phyloP scores from a whole-genome alignment of 2,888 invertebrate species.

The Chrysolina haemoptera region DNA sequence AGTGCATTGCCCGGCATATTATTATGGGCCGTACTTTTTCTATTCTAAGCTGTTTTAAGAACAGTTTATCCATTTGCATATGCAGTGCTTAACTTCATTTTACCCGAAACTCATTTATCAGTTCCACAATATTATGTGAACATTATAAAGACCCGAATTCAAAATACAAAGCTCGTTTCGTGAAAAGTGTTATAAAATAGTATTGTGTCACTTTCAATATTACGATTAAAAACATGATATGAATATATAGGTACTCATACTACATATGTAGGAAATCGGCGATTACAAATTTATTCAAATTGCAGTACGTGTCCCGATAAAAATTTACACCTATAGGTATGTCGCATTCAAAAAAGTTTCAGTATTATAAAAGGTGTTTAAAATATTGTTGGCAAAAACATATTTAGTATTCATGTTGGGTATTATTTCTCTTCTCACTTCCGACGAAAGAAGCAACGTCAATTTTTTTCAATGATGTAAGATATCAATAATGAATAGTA shows the following conservation, averaged over 20 bases:
- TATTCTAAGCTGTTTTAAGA: too few relatives aligned
- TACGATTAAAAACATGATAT: constrained; percentile 50
- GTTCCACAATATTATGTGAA: background rate
- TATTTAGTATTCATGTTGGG: constrained; percentile 21
- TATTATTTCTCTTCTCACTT: constrained; percentile 24
- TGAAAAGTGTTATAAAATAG: constrained; percentile 41
- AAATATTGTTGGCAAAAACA: constrained; percentile 22
- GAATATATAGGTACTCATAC: constrained; percentile 31
- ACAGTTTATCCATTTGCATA: too few relatives aligned
- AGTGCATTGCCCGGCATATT: too few relatives aligned
- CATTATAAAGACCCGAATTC: background rate
- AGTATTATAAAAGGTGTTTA: constrained; percentile 14
- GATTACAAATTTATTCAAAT: constrained; percentile 46
- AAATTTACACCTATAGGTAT: background rate
- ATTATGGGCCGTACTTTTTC: too few relatives aligned
- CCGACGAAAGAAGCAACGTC: constrained; percentile 21
- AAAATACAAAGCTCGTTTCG: constrained; percentile 32
- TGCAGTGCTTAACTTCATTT: too few relatives aligned
- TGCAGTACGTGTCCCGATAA: constrained; percentile 16
- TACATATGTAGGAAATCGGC: constrained; percentile 38
- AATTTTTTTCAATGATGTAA: constrained; percentile 7
- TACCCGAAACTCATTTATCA: background rate
- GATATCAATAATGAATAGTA: background rate
- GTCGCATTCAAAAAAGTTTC: background rate
- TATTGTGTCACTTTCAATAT: constrained; percentile 45